Percentiles rank a stretch among this genome's conserved stretches.
These are phyloP conservation scores for Drosophila testacea DNA, from an alignment of 2,888 invertebrate species.

Conservation along the genomic window DNA sequence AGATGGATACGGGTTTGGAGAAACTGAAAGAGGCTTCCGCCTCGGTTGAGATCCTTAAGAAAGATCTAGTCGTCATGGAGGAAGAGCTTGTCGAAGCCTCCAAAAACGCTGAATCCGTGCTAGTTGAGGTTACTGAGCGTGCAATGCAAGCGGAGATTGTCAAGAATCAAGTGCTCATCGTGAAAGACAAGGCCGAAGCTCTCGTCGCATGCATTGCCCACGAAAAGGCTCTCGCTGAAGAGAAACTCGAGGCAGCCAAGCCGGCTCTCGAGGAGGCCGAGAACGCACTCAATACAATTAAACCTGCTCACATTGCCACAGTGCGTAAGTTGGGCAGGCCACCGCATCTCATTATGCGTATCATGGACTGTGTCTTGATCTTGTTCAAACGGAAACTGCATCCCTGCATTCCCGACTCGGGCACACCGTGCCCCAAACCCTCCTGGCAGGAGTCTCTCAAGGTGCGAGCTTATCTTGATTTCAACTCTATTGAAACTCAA, in stretches of 20 bases:
- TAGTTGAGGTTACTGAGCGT: slow-evolving; percentile 95
- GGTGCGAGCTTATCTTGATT: slow-evolving; percentile 83
- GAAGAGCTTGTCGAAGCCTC: slow-evolving; percentile 96
- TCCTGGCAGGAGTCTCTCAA: slow-evolving; percentile 98
- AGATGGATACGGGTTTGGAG: slow-evolving; percentile 98
- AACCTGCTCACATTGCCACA: slow-evolving; percentile 97
- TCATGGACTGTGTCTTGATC: slow-evolving; percentile 98
- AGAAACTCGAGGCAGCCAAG: slow-evolving; percentile 97
- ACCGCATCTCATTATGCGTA: slow-evolving; percentile 98
- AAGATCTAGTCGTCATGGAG: slow-evolving; percentile 97
- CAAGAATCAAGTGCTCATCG: slow-evolving; percentile 97
- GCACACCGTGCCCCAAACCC: slow-evolving; percentile 93
- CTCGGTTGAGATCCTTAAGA: slow-evolving; percentile 95
- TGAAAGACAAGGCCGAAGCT: slow-evolving; percentile 97
- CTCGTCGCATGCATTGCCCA: slow-evolving; percentile 94
- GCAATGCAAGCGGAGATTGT: slow-evolving; percentile 98
- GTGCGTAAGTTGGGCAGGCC: slow-evolving; percentile 97
- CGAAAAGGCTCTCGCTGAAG: slow-evolving; percentile 96
- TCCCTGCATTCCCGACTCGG: slow-evolving; percentile 92
- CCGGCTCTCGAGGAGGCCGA: slow-evolving; percentile 98
- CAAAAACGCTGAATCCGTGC: slow-evolving; percentile 94
- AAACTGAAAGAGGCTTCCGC: slow-evolving; percentile 98
- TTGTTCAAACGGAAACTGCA: slow-evolving; percentile 96
- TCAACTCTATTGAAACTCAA: not conserved
- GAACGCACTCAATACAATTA: slow-evolving; percentile 97